phyloP scores from a whole-genome alignment of 2,113 vertebrate species.

The Ctenomys sociabilis region DNA sequence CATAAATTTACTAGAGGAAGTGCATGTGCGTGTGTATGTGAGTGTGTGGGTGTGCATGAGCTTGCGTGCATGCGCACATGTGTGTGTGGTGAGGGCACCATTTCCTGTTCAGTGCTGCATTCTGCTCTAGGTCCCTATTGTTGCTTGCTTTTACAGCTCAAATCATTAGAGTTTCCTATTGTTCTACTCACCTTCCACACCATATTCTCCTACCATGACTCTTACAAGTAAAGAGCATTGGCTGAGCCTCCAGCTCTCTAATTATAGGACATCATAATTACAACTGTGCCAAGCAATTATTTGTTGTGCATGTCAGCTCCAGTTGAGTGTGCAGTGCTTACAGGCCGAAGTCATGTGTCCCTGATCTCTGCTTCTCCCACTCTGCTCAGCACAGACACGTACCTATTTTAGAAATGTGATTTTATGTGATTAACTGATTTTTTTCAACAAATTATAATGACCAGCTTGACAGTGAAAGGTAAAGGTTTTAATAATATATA shows the following conservation, averaged over 20 bases:
- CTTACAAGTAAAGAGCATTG: conserved; percentile 61
- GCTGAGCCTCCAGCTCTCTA: conserved; percentile 54
- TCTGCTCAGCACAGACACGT: background rate
- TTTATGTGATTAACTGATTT: background rate
- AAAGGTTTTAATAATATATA: background rate
- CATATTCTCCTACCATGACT: conserved; percentile 21
- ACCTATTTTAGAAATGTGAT: background rate
- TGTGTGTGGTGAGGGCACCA: background rate
- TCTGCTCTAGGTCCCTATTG: conserved; percentile 23
- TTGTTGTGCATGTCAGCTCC: conserved; percentile 49
- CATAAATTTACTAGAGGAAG: background rate
- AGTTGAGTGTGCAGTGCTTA: conserved; percentile 53
- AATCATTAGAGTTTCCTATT: conserved; percentile 31
- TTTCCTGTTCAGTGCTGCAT: background rate
- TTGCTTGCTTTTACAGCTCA: background rate
- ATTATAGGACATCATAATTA: conserved; percentile 67
- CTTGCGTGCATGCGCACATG: background rate
- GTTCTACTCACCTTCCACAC: background rate
- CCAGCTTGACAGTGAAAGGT: conserved; percentile 12
- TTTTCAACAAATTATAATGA: conserved; percentile 58
- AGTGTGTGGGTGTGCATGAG: background rate
- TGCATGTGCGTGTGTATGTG: background rate
- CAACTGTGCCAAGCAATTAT: conserved; percentile 63
- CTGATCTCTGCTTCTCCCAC: conserved; percentile 23
- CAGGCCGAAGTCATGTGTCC: background rate